Base-by-base conservation (phyloP, 2,888 invertebrate genomes). In the Orthonevra nobilis region DNA sequence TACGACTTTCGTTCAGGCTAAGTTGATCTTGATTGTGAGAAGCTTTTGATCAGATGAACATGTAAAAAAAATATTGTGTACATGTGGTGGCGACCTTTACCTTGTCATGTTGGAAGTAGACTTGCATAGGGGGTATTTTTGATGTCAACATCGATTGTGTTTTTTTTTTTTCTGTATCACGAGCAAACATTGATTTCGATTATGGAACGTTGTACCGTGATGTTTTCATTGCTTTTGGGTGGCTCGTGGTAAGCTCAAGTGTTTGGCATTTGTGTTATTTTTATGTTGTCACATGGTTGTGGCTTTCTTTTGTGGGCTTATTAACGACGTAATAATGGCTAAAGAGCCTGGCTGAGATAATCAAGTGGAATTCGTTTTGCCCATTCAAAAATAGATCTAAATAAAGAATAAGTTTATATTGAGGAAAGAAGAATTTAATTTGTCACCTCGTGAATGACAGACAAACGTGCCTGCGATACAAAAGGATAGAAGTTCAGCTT, bases 121-220 rank as follows among this genome's bases (percentile, higher is more conserved):
- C 23, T 23, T 23, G 38, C n/a, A n/a, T 19, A n/a, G n/a, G n/a
- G n/a, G n/a, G n/a, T n/a, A n/a, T 20, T 3, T 15, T 38, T 7
- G 23, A 28, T 50, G 42, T 42, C 20, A 42, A 20, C 15, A 52
- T 4, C 23, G 36, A 40, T 48, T 68, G 6, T 40, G 12, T 10
- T 9, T 4, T 46, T 52, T 54, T 46, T 5, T 36, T 50, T 42
- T 44, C 10, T 44, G 28, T 50, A 5, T 3, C 58, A 46, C 30
- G 60, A 28, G 42, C 23, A 44, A 63, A 63, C 54, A 56, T 56
- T 56, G 63, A 63, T 40, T 72, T 56, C 48, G 63, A 63, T 63
- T 60, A 44, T 44, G 44, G 44, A 60, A 44, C 23, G 10, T 4
- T 14, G 20, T 10, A 10, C 12, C 12, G 7, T 28, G 26, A 10